Evolutionary conservation across 2,797 vertebrate genomes (phyloP).

Genomic region (Fratercula arctica): DNA sequence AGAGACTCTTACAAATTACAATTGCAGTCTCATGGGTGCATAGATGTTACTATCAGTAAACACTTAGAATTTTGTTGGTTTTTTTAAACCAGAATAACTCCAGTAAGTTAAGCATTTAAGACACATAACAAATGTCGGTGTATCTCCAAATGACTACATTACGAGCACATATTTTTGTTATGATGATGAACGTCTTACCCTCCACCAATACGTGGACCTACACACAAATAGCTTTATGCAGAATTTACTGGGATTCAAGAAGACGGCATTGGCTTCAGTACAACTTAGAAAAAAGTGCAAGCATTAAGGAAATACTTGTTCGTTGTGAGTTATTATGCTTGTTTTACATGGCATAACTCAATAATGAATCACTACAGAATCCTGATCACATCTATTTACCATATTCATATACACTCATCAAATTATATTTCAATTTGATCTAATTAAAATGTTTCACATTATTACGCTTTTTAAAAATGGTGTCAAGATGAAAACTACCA

Average conservation of each 20-base stretch:
- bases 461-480: neutral
- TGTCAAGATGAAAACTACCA: neutral
- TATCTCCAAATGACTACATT: neutral
- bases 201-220: neutral
- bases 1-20: neutral
- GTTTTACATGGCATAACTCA: neutral
- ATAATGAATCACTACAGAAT: conserved; percentile 15
- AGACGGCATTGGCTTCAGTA: neutral
- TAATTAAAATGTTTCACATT: conserved; percentile 47
- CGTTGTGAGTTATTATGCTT: neutral
- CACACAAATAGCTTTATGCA: neutral
- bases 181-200: neutral
- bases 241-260: neutral
- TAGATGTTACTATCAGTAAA: neutral
- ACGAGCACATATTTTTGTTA: neutral
- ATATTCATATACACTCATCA: neutral
- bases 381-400: conserved; percentile 28
- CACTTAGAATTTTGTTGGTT: neutral
- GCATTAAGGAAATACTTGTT: neutral
- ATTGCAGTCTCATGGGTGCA: neutral
- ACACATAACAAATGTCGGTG: neutral
- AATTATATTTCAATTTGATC: conserved; percentile 42
- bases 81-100: neutral
- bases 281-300: neutral
- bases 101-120: neutral